A percentile compares a stretch with the other conserved stretches of the same genome.
phyloP scores from a whole-genome alignment of 2,113 vertebrate species.

The Amphiprion ocellaris region DNA sequence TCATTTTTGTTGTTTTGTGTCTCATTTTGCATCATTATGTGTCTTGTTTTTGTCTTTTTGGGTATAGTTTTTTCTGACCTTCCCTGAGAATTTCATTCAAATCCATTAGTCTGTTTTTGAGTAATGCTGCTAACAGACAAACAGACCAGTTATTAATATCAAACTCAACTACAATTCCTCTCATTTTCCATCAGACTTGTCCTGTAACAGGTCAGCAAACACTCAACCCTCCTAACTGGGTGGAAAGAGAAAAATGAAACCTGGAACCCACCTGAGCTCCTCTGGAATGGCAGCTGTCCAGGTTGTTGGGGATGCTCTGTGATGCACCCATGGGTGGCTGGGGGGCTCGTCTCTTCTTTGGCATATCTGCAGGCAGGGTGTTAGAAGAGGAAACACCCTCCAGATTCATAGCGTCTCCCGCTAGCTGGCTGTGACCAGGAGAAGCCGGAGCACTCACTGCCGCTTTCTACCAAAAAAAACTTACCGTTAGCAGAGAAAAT shows the following conservation, averaged over 20 bases:
- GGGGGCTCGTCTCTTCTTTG: constrained; percentile 94
- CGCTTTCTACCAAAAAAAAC: constrained; percentile 73
- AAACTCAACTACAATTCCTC: too few relatives aligned
- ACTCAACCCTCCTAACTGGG: too few relatives aligned
- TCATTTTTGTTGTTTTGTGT: too few relatives aligned
- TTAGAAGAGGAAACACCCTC: constrained; percentile 80
- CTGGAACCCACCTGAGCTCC: constrained; percentile 59
- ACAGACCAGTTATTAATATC: too few relatives aligned
- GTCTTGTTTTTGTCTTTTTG: too few relatives aligned
- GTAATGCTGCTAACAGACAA: too few relatives aligned
- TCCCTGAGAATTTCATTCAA: too few relatives aligned
- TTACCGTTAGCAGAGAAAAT: neutral
- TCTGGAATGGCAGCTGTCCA: constrained; percentile 57
- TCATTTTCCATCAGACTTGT: too few relatives aligned
- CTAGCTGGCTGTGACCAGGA: constrained; percentile 83
- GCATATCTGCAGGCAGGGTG: constrained; percentile 81
- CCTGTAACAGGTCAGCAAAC: too few relatives aligned
- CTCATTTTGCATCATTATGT: too few relatives aligned
- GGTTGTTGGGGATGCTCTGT: constrained; percentile 82
- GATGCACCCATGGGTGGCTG: constrained; percentile 85
- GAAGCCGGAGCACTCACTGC: constrained; percentile 86
- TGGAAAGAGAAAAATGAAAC: neutral
- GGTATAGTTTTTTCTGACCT: too few relatives aligned
- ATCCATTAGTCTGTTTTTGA: too few relatives aligned
- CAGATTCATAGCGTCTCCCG: constrained; percentile 66